Base-by-base conservation (phyloP, 2,797 vertebrate species). In the Dromococcyx pavoninus region DNA sequence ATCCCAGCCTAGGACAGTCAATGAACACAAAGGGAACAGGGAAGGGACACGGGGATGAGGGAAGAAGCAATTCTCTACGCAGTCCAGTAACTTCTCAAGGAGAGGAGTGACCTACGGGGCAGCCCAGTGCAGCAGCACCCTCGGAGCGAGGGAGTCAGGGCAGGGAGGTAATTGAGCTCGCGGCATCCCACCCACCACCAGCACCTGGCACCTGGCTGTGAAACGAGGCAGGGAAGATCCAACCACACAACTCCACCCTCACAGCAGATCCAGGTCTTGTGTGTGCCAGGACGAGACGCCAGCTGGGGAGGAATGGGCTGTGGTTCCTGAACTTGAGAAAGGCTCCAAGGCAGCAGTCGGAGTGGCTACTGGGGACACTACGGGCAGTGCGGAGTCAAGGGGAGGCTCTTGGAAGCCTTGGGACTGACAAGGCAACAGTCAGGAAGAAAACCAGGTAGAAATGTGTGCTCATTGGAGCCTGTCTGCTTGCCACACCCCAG, bases 91-190 rank as follows among this genome's bases (percentile, higher is more conserved):
- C 85, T 82, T 91, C 93, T 93, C 71, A 10, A 77, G 72, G 76
- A 92, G 76, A 74, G 91, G 86, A 94, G 91, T 82, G 88, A 96
- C 88, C 94, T 84, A 13, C 23, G 96, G 94, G 93, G 96, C 96
- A 97, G 95, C 94, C 94, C 95, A 92, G 89, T 95, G 96, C 95
- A 97, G 97, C 94, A 95, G 96, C 94, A 79, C 77, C 92, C 94
- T 72, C 77, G 4, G 3, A 85, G 67, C 1, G 51, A 96, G 85
- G 91, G 87, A 77, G 61, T 58, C 19, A 90, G 94, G 96, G 94
- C 92, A 92, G 91, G 89, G 94, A 91, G 91, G 89, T 87, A 88
- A 61, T 53, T 85, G 81, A 85, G 78, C 73, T 65, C 86, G 12
- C 1, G 10, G 87, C 81, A 33, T 84, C 75, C 89, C 73, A 75